A percentile compares a stretch with the other conserved stretches of the same genome.
These are phyloP conservation scores for Hyperoodon ampullatus DNA, from an alignment of 2,113 vertebrate genomes.

Conservation along the genomic window DNA sequence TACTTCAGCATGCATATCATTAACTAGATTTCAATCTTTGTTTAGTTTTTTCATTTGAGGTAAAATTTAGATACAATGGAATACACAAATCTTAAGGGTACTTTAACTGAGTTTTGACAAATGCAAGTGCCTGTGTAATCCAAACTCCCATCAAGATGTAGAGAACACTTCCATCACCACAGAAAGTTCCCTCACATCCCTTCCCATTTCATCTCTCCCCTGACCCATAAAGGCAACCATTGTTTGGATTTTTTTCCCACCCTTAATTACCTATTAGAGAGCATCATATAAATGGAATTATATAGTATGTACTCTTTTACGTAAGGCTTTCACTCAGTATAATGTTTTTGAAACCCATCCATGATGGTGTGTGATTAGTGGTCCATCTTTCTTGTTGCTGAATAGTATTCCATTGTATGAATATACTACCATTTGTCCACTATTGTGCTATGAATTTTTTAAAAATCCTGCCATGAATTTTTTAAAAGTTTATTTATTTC, in stretches of 20 bases:
- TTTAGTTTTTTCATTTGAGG: background rate
- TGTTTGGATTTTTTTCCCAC: background rate
- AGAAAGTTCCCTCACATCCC: background rate
- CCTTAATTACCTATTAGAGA: background rate
- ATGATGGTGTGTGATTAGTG: background rate
- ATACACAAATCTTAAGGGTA: background rate
- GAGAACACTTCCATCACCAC: background rate
- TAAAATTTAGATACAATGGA: conserved; percentile 17
- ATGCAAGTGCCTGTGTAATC: background rate
- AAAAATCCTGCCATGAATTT: too few relatives aligned
- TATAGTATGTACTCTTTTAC: accelerated
- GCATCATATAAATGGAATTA: background rate
- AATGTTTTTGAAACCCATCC: background rate
- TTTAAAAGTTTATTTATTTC: too few relatives aligned
- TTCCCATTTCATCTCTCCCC: background rate
- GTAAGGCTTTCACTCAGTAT: background rate
- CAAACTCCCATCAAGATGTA: background rate
- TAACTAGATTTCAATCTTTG: conserved; percentile 9
- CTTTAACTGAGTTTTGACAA: background rate
- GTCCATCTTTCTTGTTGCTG: background rate
- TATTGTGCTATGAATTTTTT: too few relatives aligned
- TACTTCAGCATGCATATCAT: background rate
- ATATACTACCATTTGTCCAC: too few relatives aligned
- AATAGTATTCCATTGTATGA: background rate
- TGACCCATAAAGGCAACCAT: background rate